Percentiles rank a stretch among this genome's conserved stretches.
These are phyloP conservation scores for Onychomys leucogaster DNA, from an alignment of 2,797 vertebrate genomes.

Conservation along the genomic window DNA sequence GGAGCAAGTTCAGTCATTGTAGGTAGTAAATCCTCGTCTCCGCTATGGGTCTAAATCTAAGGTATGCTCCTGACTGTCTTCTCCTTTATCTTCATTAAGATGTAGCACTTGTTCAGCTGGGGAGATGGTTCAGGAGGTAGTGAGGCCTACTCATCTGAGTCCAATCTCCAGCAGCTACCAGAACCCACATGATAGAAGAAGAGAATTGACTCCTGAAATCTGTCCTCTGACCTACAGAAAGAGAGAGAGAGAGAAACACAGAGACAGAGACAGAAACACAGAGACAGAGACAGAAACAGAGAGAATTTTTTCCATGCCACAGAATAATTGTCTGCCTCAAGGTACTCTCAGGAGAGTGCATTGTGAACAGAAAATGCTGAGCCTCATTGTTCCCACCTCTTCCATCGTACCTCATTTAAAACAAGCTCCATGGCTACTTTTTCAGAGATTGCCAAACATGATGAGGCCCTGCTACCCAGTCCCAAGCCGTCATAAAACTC, in stretches of 20 bases:
- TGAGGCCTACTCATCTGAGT: not conserved
- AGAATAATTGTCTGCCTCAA: not conserved
- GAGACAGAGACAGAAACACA: not conserved
- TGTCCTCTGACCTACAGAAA: not conserved
- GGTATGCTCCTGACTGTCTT: not conserved
- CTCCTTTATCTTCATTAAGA: not conserved
- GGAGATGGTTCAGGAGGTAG: not conserved
- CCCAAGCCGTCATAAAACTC: not conserved
- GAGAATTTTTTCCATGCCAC: not conserved
- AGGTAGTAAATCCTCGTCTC: not conserved
- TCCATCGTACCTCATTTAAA: not conserved
- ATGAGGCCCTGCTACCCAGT: too few species aligned
- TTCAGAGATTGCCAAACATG: not conserved
- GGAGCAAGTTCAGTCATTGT: not conserved
- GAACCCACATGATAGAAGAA: not conserved
- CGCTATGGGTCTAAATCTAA: not conserved
- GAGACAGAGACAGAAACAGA: not conserved
- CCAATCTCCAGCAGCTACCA: not conserved
- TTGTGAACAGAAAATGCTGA: not conserved
- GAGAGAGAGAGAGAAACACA: too few species aligned
- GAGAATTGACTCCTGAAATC: not conserved
- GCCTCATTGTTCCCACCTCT: accelerated
- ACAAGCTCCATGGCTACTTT: not conserved
- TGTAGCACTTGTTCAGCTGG: not conserved
- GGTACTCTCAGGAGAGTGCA: not conserved